These are phyloP conservation scores for Gallinago undulata DNA, from an alignment of 2,113 vertebrate genomes.

Conservation along the genomic window DNA sequence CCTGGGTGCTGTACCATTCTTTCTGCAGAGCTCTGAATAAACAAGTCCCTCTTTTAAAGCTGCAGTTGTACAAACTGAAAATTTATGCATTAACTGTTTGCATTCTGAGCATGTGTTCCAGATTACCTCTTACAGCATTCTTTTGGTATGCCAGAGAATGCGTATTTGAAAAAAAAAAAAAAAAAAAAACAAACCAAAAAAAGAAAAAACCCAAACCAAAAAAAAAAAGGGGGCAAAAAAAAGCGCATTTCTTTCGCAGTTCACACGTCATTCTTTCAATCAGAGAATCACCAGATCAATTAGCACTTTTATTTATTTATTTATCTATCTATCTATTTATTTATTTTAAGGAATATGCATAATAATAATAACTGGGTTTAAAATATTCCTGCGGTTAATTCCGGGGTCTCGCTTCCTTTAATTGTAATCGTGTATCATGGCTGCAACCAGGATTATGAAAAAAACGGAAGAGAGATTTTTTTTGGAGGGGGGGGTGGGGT, in stretches of 20 bases:
- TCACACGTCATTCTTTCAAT: conserved; percentile 72
- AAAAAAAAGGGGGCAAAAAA: conserved; percentile 25
- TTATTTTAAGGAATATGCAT: conserved; percentile 36
- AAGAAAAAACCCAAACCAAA: not conserved
- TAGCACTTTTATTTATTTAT: conserved; percentile 53
- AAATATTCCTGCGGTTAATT: conserved; percentile 2
- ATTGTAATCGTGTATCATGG: not conserved
- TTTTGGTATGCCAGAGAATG: conserved; percentile 76
- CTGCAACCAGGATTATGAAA: conserved; percentile 14
- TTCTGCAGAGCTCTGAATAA: conserved; percentile 92
- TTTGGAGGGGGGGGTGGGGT: not conserved
- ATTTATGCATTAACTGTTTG: conserved; percentile 93
- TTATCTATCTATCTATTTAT: not conserved
- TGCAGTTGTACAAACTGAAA: conserved; percentile 85
- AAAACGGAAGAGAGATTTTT: not conserved
- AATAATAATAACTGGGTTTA: conserved; percentile 21
- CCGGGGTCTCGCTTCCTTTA: conserved; percentile 31
- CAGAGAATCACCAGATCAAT: conserved; percentile 71
- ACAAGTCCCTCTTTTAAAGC: conserved; percentile 89
- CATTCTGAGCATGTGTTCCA: conserved; percentile 91
- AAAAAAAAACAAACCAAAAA: not conserved
- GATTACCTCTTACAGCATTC: conserved; percentile 89
- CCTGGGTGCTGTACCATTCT: conserved; percentile 88
- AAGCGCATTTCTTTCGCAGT: conserved; percentile 66
- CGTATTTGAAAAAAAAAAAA: conserved; percentile 50